Base-by-base conservation (phyloP, 2,797 vertebrate genomes). In the Apogon hyalosoma region DNA sequence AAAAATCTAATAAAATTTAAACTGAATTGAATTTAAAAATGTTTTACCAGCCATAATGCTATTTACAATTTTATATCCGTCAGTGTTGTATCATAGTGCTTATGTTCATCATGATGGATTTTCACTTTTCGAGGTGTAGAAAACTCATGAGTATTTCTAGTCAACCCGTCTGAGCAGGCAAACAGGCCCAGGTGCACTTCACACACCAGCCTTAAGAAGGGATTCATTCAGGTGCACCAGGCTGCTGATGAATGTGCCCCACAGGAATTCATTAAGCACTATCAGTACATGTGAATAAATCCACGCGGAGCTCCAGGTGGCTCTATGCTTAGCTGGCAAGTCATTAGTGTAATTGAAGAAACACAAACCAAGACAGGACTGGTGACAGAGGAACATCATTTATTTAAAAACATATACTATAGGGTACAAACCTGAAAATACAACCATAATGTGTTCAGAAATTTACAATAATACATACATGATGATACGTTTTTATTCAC, bases 251-350 rank as follows among this genome's bases (percentile, higher is more conserved):
- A 39, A 2, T 1, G n/a, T 28, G 46, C 53, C 79, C 52, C 15
- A 1, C 12, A 64, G 72, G 72, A 69, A 69, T 81, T 77, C 55
- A 82, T 84, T 76, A 70, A 47, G 42, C 33, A 36, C 61, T 28
- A 28, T 61, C 77, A 56, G 57, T 19, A 60, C 60, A 54, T 75
- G 71, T 61, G 64, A 72, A 54, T 50, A 19, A 40, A 46, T 53
- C 59, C 56, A 36, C 46, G 47, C 19, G 68, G 63, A 52, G 69
- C 36, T 63, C 39, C 59, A 68, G 52, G 69, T 42, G 49, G 12
- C 62, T 8, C 63, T 11, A 18, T 38, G 63, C 41, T 56, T 43
- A 56, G 47, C 53, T 46, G 45, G 42, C 48, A 45, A 0, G 50
- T 82, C 63, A 60, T 74, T 77, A 71, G 67, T 55, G 15, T 70